Evolutionary conservation across 2,797 vertebrate genomes (phyloP), one percentile per base, ranked within the genome.

Genomic region (Gymnodraco acuticeps): DNA sequence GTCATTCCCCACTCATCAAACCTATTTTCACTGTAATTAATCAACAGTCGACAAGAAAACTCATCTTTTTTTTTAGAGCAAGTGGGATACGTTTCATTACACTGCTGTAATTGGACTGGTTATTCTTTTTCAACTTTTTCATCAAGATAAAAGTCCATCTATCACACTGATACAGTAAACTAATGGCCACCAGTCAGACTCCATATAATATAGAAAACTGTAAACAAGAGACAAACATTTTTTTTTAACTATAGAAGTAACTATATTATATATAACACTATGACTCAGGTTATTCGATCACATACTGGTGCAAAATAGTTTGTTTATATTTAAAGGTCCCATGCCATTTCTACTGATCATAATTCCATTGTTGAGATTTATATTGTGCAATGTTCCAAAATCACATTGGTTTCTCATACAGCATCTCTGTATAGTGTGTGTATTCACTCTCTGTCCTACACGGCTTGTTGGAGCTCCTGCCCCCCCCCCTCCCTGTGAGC

Each of bases 1-100:
- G 47, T 70, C 66, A 74, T 78, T 69, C 63, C 46, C 62, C 47
- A 70, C 71, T 81, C n/a, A 19, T 64, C 53, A 47, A 65, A 75
- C 10, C 43, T 50, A 65, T 75, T 77, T 79, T 65, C 47, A 73
- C 41, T 59, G 47, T 64, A 60, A 82, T 74, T 41, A 69, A 43
- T 70, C 64, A 64, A 50, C 53, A n/a, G 54, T 50, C 33, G 64
- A 72, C 64, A 72, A 73, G 51, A 65, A 46, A 42, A 56, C 33
- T 77, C 46, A 38, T 75, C 48, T 41, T 73, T 66, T 41, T 73
- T 66, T 62, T 63, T 13, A 38, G 12, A 75, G 53, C 46, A 33
- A 43, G 60, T 56, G 63, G 52, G 65, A 70, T 70, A 43, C 48
- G 56, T 81, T 78, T 76, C 48, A 76, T 78, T 66, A 47, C 47